These are phyloP conservation scores for Struthidea cinerea DNA, from an alignment of 2,113 vertebrate genomes.

Conservation along the genomic window DNA sequence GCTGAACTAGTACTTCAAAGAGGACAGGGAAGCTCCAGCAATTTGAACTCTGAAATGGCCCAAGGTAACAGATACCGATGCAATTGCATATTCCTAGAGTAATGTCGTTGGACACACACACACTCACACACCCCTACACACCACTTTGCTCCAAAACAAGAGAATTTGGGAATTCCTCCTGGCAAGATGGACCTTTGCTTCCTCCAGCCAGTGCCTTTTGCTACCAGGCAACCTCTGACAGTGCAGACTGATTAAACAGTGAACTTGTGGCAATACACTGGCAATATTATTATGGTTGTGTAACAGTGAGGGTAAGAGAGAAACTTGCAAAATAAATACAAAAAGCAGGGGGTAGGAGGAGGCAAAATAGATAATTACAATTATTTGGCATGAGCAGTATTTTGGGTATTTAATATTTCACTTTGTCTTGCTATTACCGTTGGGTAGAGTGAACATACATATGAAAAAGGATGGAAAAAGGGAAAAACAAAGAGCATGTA, in stretches of 20 bases:
- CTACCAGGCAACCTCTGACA: background rate
- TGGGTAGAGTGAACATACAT: background rate
- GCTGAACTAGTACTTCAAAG: background rate
- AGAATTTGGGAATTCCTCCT: background rate
- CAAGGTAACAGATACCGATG: background rate
- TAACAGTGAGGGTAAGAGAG: background rate
- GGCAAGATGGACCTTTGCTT: background rate
- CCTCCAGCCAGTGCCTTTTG: background rate
- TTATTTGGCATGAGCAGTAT: background rate
- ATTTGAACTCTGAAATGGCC: background rate
- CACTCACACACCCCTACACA: background rate
- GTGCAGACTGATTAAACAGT: background rate
- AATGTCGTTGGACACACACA: fast-evolving
- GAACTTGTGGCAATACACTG: background rate
- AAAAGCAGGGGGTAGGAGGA: background rate
- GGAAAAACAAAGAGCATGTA: background rate
- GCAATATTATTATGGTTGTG: background rate
- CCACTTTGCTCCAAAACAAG: background rate
- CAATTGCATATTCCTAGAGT: background rate
- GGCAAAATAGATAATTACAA: background rate
- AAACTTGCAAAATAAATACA: background rate
- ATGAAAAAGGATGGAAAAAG: background rate
- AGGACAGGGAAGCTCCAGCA: background rate
- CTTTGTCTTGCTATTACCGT: background rate
- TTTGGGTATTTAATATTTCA: background rate